These are phyloP conservation scores for Sebastes hubbsi DNA, from an alignment of 2,797 vertebrate species.

Conservation along the genomic window DNA sequence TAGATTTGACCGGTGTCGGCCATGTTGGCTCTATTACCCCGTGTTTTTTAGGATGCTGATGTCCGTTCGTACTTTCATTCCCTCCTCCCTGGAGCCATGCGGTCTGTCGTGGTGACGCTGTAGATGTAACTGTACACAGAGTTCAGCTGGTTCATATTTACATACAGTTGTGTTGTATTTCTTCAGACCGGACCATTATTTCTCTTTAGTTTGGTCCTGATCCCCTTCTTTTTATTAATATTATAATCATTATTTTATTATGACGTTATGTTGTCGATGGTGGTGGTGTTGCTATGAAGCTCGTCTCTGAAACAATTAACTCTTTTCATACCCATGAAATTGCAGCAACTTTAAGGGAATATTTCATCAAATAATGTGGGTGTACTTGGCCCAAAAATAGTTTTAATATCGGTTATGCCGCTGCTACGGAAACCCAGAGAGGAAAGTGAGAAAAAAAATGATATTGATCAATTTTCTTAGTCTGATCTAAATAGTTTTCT, in stretches of 20 bases:
- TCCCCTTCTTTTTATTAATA: background rate
- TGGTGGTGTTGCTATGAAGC: background rate
- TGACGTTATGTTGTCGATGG: background rate
- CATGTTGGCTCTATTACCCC: background rate
- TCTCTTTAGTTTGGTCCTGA: no score
- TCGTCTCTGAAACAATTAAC: background rate
- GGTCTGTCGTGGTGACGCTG: slow-evolving; percentile 29
- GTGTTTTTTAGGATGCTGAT: background rate
- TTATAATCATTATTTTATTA: background rate
- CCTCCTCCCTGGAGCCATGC: background rate
- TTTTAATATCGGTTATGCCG: background rate
- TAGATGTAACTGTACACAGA: slow-evolving; percentile 13
- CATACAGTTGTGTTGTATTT: slow-evolving; percentile 27
- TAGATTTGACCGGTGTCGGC: background rate
- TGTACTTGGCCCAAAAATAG: background rate
- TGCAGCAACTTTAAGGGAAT: background rate
- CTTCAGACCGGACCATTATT: background rate
- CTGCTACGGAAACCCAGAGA: background rate
- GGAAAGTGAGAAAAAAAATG: background rate
- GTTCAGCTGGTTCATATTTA: slow-evolving; percentile 23
- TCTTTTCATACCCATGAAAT: background rate
- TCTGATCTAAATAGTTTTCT: background rate
- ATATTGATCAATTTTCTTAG: background rate
- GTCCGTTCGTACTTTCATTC: background rate
- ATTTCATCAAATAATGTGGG: background rate